Conservation (phyloP, 1,140 invertebrate genomes). For the Steinernema khuongi region DNA sequence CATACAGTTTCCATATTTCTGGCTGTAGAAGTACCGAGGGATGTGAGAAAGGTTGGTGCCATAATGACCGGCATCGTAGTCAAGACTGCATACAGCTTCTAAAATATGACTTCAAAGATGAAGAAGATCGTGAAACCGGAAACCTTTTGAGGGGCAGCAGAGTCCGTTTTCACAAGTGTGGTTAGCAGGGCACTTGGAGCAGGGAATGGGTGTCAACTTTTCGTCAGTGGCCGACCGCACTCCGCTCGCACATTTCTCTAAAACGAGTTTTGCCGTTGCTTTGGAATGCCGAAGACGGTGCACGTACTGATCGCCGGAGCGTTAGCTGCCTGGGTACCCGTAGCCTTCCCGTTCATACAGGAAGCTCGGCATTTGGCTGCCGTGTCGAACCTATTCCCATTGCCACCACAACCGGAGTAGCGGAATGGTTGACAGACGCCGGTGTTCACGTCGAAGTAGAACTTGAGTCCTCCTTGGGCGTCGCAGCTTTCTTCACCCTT, state of each 20-base stretch:
- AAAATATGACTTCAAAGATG: conserved; percentile 18
- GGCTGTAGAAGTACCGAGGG: conserved; percentile 51
- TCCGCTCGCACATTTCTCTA: conserved; percentile 49
- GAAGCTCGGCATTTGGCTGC: conserved; percentile 31
- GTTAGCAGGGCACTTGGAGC: conserved; percentile 45
- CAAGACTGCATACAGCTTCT: conserved; percentile 48
- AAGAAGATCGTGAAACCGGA: conserved; percentile 17
- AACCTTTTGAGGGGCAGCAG: conserved; percentile 56
- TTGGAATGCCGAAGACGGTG: background rate
- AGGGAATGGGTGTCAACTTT: conserved; percentile 32
- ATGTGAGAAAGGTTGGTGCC: conserved; percentile 44
- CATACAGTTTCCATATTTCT: conserved; percentile 50
- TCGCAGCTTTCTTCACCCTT: conserved; percentile 44
- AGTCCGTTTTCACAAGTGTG: conserved; percentile 47
- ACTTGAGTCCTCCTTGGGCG: conserved; percentile 29
- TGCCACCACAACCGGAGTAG: conserved; percentile 48
- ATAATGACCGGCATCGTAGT: conserved; percentile 55
- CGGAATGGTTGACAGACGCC: conserved; percentile 51
- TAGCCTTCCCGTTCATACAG: conserved; percentile 32
- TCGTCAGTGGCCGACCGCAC: conserved; percentile 52
- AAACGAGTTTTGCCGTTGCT: conserved; percentile 19
- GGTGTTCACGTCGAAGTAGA: conserved; percentile 50
- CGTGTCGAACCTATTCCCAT: conserved; percentile 44
- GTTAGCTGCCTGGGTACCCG: conserved; percentile 25
- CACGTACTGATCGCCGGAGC: conserved; percentile 23